A percentile compares a stretch with the other conserved stretches of the same genome.
Conservation (phyloP, 2,113 vertebrate genomes). For the Sprattus sprattus region DNA sequence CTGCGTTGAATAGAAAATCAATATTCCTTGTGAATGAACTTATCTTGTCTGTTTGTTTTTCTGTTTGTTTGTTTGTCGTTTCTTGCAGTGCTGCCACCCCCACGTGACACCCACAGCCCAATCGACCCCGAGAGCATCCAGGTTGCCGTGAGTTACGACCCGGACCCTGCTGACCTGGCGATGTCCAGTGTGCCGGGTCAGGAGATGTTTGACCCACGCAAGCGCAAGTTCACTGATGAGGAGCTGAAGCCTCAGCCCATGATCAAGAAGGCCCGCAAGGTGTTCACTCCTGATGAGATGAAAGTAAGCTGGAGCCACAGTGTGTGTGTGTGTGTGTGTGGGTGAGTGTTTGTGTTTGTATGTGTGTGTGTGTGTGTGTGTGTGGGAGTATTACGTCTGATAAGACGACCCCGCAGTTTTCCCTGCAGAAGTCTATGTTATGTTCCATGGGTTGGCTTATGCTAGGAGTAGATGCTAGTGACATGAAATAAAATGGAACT, state of each 20-base stretch:
- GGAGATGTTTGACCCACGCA: constrained; percentile 87
- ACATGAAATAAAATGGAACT: no score
- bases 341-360: not conserved
- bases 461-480: no score
- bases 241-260: constrained; percentile 89
- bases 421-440: no score
- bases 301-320: constrained; percentile 86
- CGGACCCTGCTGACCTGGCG: constrained; percentile 83
- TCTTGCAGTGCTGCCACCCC: constrained; percentile 70
- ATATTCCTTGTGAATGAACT: not conserved
- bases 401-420: no score
- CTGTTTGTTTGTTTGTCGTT: not conserved
- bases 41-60: not conserved
- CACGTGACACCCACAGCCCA: constrained; percentile 84
- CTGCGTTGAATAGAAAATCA: no score
- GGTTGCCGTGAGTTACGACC: constrained; percentile 81
- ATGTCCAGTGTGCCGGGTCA: constrained; percentile 88
- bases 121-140: constrained; percentile 86
- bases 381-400: not conserved
- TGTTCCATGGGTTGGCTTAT: no score
- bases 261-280: constrained; percentile 90
- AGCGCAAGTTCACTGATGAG: constrained; percentile 86
- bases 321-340: constrained; percentile 6
- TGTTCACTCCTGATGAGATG: constrained; percentile 86
- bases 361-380: not conserved